Evolutionary conservation across 2,888 invertebrate genomes (phyloP).

Genomic region (Venusia cambrica): DNA sequence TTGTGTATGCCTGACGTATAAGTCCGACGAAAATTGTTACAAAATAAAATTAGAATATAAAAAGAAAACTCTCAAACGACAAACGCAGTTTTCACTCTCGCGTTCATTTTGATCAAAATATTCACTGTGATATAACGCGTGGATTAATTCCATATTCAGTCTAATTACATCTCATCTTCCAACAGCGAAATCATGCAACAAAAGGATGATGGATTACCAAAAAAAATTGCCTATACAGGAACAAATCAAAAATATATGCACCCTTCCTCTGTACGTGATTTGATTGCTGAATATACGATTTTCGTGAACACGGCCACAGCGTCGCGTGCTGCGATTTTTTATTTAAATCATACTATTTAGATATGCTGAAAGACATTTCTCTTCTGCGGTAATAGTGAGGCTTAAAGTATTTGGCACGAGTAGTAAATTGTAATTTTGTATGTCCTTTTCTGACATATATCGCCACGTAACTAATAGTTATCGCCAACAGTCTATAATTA

Average conservation of each 20-base stretch:
- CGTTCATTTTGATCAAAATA: too few relatives aligned
- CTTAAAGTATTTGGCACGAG: slow-evolving; percentile 46
- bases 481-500: too few relatives aligned
- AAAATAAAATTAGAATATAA: too few relatives aligned
- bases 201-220: slow-evolving; percentile 55
- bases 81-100: too few relatives aligned
- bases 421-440: slow-evolving; percentile 37
- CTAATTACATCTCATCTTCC: slow-evolving; percentile 29
- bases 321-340: slow-evolving; percentile 77
- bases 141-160: slow-evolving; percentile 7
- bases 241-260: slow-evolving; percentile 81
- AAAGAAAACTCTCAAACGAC: too few relatives aligned
- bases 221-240: slow-evolving; percentile 70
- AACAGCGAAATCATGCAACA: slow-evolving; percentile 35
- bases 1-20: too few relatives aligned
- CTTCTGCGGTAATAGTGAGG: slow-evolving; percentile 51
- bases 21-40: too few relatives aligned
- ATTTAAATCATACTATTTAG: slow-evolving; percentile 78
- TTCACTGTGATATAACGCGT: neutral
- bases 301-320: slow-evolving; percentile 65
- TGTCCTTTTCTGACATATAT: slow-evolving; percentile 4
- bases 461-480: too few relatives aligned
- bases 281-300: slow-evolving; percentile 62
- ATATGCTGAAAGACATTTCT: slow-evolving; percentile 68
- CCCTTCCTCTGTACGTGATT: slow-evolving; percentile 74